phyloP scores from a whole-genome alignment of 2,888 invertebrate species.

The Tetragonula carbonaria region DNA sequence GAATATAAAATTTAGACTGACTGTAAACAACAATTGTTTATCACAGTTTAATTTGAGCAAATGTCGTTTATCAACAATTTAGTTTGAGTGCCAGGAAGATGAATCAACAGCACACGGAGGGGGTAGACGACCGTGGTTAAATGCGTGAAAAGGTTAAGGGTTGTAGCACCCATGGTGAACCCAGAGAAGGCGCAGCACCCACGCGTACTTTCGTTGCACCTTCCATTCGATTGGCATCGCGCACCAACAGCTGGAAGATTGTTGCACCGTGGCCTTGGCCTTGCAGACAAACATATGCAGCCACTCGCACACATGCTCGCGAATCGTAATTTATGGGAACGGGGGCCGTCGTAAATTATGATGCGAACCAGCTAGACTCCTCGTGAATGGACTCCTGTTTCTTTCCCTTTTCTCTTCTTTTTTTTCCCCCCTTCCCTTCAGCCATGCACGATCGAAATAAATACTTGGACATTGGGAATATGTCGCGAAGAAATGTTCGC shows the following conservation, averaged over 20 bases:
- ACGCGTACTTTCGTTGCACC: slow-evolving; percentile 51
- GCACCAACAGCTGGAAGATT: slow-evolving; percentile 46
- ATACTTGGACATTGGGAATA: background rate
- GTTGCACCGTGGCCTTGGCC: slow-evolving; percentile 66
- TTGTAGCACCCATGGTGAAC: slow-evolving; percentile 64
- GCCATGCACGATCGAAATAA: background rate
- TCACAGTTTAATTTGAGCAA: background rate
- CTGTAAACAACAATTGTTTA: no score
- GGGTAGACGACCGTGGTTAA: slow-evolving; percentile 39
- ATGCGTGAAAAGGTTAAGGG: slow-evolving; percentile 67
- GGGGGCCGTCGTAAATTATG: slow-evolving; percentile 45
- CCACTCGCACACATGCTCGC: slow-evolving; percentile 27
- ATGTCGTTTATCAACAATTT: no score
- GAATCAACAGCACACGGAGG: no score
- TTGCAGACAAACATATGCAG: slow-evolving; percentile 47
- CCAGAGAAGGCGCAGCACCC: slow-evolving; percentile 47
- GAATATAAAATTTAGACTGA: background rate
- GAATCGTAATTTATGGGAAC: slow-evolving; percentile 58
- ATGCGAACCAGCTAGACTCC: slow-evolving; percentile 14
- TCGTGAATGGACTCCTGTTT: slow-evolving; percentile 44
- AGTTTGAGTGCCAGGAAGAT: no score
- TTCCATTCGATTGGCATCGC: slow-evolving; percentile 45
- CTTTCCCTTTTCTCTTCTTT: background rate
- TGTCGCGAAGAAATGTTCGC: background rate
- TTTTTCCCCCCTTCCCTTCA: background rate